Conservation (phyloP, 2,797 vertebrate species). For the Pteronotus mesoamericanus region DNA sequence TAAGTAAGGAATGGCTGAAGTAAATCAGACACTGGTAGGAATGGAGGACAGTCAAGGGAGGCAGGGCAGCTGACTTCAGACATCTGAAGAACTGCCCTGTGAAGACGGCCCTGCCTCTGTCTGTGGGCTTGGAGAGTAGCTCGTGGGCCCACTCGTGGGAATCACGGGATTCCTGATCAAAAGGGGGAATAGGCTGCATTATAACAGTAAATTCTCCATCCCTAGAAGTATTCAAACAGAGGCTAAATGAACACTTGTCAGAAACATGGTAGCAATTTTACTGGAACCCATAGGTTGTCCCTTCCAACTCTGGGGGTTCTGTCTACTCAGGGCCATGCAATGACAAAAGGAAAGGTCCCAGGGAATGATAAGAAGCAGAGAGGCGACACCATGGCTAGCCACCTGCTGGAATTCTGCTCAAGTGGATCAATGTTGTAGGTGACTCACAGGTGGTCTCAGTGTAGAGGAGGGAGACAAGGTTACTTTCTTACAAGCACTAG, state of each 20-base stretch:
- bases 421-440: neutral
- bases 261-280: neutral
- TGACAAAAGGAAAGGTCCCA: neutral
- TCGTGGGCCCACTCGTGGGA: neutral
- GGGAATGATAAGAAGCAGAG: neutral
- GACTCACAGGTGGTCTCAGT: neutral
- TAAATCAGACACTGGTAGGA: neutral
- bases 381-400: accelerated
- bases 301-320: neutral
- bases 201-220: neutral
- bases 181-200: neutral
- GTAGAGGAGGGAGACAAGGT: neutral
- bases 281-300: neutral
- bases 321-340: neutral
- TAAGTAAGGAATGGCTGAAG: neutral
- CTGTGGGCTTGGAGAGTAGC: neutral
- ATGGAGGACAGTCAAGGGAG: neutral
- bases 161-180: neutral
- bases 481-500: neutral
- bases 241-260: neutral
- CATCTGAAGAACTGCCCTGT: neutral
- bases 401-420: neutral
- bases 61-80: neutral
- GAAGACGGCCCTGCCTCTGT: neutral
- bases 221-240: neutral